A percentile compares a stretch with the other conserved stretches of the same genome.
Evolutionary conservation across 2,113 vertebrate species (phyloP).

Genomic region (Rattus rattus): DNA sequence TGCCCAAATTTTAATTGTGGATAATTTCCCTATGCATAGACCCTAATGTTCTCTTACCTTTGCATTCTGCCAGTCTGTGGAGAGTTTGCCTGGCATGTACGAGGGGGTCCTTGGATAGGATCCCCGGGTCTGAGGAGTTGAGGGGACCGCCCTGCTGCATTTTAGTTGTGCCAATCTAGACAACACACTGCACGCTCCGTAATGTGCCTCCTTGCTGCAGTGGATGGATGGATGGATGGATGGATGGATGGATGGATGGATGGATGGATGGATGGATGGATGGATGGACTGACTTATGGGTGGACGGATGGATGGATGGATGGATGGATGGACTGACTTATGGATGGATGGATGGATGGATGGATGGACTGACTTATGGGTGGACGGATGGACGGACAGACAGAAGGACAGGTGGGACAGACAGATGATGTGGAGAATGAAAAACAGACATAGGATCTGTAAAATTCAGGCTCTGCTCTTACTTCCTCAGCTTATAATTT

Average conservation of each 20-base stretch:
- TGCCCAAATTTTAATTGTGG: background rate
- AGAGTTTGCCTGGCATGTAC: background rate
- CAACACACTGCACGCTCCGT: background rate
- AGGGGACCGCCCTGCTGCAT: background rate
- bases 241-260: background rate
- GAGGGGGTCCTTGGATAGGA: background rate
- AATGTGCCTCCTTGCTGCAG: background rate
- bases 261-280: background rate
- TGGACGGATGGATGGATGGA: background rate
- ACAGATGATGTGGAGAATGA: background rate
- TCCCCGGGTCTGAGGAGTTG: no score
- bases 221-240: background rate
- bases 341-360: background rate
- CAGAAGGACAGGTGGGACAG: background rate
- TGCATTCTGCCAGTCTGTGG: background rate
- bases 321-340: background rate
- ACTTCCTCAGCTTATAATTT: slow-evolving; percentile 24
- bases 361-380: background rate
- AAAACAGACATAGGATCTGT: background rate
- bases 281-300: background rate
- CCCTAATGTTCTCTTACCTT: background rate
- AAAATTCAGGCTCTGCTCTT: background rate
- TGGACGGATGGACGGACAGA: background rate
- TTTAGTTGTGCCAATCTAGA: background rate
- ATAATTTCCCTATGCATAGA: background rate